Evolutionary conservation across 2,888 invertebrate species (phyloP).

Genomic region (Sussaba pulchella): DNA sequence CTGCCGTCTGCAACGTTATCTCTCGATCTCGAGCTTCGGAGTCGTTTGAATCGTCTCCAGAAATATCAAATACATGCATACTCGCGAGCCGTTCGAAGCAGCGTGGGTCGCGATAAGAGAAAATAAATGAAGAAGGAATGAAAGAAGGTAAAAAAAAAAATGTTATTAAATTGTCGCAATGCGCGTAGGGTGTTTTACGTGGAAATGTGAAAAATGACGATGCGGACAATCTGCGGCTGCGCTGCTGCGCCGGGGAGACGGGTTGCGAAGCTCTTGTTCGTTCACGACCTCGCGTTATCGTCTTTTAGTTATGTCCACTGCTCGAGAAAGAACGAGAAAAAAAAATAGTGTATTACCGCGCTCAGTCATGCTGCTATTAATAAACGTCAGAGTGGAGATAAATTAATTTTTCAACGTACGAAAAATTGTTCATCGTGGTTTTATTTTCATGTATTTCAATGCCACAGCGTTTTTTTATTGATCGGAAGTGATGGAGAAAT

Average conservation of each 20-base stretch:
- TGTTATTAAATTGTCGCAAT: conserved; percentile 28
- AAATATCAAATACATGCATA: no score
- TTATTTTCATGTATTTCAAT: conserved; percentile 3
- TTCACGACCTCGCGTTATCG: conserved; percentile 62
- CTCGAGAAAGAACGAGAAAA: conserved; percentile 10
- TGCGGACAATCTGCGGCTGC: conserved; percentile 56
- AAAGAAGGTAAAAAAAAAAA: neutral
- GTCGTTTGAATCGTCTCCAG: neutral
- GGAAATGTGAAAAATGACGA: conserved; percentile 48
- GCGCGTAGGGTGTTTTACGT: conserved; percentile 16
- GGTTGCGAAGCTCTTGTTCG: conserved; percentile 47
- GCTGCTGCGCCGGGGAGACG: conserved; percentile 33
- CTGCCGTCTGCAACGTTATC: neutral
- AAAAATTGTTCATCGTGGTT: neutral
- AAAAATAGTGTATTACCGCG: conserved; percentile 15
- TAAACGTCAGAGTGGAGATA: neutral
- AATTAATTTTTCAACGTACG: neutral
- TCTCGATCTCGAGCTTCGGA: neutral
- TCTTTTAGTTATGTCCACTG: conserved; percentile 36
- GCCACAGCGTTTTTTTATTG: neutral
- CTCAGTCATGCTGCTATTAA: neutral
- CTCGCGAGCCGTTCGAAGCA: no score
- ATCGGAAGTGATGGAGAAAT: no score
- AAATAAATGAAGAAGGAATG: no score
- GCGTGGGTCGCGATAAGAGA: neutral